Evolutionary conservation across 2,113 vertebrate genomes (phyloP), one percentile per base, ranked within the genome.

Genomic region (Cryptotis parvus): DNA sequence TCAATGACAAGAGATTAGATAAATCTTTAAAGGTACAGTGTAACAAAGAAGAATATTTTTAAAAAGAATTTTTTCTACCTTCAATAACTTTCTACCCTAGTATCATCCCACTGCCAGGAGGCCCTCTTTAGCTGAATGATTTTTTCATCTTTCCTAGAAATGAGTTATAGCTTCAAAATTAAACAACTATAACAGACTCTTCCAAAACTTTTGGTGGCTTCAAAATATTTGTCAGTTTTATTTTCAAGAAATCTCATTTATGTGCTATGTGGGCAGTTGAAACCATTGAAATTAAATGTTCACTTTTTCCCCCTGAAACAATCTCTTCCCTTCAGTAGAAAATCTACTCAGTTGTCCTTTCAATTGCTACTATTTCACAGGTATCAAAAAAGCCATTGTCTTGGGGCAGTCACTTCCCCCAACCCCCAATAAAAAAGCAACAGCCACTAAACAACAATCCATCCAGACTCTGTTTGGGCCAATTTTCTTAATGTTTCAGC

Each of bases 401-500:
- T 88, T 58, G 70, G 43, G 81, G 97, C 94, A 97, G 97, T 96
- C 91, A 94, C 91, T 87, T 89, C 91, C 95, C 96, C 4, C 14
- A 8, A 3, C 33, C 65, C 31, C n/a, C 9, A 24, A 65, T 29
- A 65, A 94, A 94, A 97, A 97, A 96, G 97, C 96, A 97, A 97
- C 84, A 97, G 93, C 95, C 95, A 84, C 96, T 92, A 97, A 97
- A 97, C 92, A 96, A 95, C 94, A 97, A 91, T 90, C 95, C 91
- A 96, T 92, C 92, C 96, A 96, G 97, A 96, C 95, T 97, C 95
- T 97, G 96, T 98, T 98, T 98, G 97, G 97, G 96, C 97, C 98
- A 98, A 97, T 98, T 98, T 98, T 98, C 97, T 97, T 97, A 95
- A 80, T 95, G 94, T 98, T 98, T 98, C 97, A 97, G 97, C 96